Percentiles rank a stretch among this genome's conserved stretches.
phyloP scores from a whole-genome alignment of 2,797 vertebrate genomes.

The Acanthiza pusilla region DNA sequence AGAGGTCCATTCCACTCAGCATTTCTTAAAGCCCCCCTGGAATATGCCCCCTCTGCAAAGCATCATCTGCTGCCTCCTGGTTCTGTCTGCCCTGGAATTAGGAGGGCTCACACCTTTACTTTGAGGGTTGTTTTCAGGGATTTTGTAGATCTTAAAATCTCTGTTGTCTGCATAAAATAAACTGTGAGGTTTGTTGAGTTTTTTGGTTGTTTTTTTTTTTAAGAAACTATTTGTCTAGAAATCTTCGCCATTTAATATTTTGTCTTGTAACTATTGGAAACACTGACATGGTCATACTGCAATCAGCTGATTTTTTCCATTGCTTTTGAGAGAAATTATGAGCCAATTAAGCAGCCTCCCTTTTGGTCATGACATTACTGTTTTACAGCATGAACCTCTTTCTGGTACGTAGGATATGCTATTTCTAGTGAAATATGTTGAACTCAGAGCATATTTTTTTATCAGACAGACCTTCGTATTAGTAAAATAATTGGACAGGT shows the following conservation, averaged over 20 bases:
- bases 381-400: background rate
- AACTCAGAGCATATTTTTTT: background rate
- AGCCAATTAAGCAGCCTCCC: constrained; percentile 1
- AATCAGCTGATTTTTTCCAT: background rate
- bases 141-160: background rate
- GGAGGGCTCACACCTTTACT: background rate
- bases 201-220: background rate
- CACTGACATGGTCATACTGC: background rate
- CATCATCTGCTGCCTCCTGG: background rate
- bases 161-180: background rate
- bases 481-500: background rate
- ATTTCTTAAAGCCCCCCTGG: background rate
- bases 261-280: constrained; percentile 33
- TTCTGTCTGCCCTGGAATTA: background rate
- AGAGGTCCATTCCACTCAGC: background rate
- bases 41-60: background rate
- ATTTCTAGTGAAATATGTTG: background rate
- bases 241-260: background rate
- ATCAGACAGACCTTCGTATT: background rate
- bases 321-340: background rate
- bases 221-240: background rate
- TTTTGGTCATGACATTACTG: background rate
- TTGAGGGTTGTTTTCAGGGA: background rate
- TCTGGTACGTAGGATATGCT: background rate
- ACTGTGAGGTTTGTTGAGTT: background rate